phyloP scores from a whole-genome alignment of 2,797 vertebrate genomes.

The Chrysolophus pictus region DNA sequence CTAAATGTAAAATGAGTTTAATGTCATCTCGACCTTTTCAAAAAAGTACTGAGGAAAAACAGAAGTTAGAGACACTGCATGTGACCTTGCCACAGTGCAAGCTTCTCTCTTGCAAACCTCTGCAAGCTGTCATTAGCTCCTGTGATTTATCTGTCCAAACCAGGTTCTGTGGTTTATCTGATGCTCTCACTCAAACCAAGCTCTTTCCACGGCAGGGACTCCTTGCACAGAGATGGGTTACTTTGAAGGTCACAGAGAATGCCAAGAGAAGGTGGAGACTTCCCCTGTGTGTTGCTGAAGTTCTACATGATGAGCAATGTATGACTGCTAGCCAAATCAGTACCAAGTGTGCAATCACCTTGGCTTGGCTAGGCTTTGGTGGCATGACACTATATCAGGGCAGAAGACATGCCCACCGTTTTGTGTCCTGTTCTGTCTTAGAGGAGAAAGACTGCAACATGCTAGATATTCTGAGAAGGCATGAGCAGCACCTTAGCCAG shows the following conservation, averaged over 20 bases:
- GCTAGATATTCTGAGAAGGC: background rate
- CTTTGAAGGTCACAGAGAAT: background rate
- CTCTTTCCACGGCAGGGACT: background rate
- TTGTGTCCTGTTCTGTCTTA: background rate
- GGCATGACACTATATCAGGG: background rate
- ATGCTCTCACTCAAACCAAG: background rate
- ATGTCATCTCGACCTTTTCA: slow-evolving; percentile 12
- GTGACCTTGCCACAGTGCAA: background rate
- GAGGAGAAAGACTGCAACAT: background rate
- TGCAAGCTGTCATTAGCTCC: background rate
- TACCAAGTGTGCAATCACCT: background rate
- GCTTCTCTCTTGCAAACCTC: background rate
- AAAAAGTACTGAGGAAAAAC: background rate
- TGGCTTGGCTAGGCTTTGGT: background rate
- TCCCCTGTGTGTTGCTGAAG: background rate
- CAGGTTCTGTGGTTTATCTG: background rate
- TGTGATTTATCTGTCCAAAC: background rate
- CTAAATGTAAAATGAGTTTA: background rate
- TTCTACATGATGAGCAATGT: background rate
- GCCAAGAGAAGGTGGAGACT: background rate
- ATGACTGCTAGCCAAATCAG: background rate
- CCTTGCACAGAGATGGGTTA: background rate
- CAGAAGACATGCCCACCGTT: background rate
- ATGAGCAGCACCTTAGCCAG: fast-evolving
- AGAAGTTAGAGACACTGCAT: background rate